phyloP scores from a whole-genome alignment of 2,113 vertebrate species.

The Astur gentilis region DNA sequence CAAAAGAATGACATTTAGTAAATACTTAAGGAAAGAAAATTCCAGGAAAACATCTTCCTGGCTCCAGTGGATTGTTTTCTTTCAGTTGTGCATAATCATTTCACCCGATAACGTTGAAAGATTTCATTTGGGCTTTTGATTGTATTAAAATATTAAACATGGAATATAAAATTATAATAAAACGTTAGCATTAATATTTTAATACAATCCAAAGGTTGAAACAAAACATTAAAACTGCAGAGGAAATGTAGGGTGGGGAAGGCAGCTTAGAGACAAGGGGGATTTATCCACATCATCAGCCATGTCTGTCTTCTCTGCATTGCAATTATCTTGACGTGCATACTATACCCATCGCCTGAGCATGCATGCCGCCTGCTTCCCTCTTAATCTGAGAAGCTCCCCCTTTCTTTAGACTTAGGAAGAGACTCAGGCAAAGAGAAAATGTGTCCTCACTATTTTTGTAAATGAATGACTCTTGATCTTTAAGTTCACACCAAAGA shows the following conservation, averaged over 20 bases:
- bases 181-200: constrained; percentile 35
- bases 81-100: neutral
- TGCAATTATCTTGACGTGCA: neutral
- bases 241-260: neutral
- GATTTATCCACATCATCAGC: neutral
- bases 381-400: neutral
- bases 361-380: neutral
- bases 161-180: constrained; percentile 37
- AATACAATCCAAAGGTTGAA: constrained; percentile 15
- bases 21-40: neutral
- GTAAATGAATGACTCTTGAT: constrained; percentile 21
- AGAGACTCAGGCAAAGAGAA: neutral
- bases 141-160: constrained; percentile 47
- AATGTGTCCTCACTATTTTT: neutral
- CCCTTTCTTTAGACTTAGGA: neutral
- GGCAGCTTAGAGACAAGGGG: neutral
- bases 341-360: neutral
- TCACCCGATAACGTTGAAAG: neutral
- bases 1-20: neutral
- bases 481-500: constrained; percentile 29
- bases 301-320: neutral
- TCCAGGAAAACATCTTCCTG: neutral
- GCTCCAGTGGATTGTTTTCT: neutral
- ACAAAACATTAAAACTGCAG: constrained; percentile 24
- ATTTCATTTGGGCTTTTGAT: constrained; percentile 39